Evolutionary conservation across 1,140 invertebrate genomes (phyloP), one percentile per base, ranked within the genome.

Genomic region (Saccostrea cuccullata): DNA sequence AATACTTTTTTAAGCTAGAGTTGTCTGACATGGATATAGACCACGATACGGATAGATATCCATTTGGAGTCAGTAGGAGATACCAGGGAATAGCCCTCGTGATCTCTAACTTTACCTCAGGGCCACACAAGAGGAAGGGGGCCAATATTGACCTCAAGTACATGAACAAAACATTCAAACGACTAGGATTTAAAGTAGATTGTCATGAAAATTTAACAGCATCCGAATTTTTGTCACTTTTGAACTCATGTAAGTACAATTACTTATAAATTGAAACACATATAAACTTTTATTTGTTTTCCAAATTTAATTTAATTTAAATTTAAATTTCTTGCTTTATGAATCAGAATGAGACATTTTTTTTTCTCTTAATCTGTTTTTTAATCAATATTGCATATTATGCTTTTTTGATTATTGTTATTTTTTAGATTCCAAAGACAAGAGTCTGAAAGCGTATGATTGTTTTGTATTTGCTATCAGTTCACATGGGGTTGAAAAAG

Each of bases 381-480:
- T 20, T 64, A 17, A 20, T 1, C 5, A 20, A 64, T 6, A 2
- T 6, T 17, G 58, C 17, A 60, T 20, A 20, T 20, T 6, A 64
- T 20, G 5, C 17, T 64, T 64, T 64, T 17, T 64, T 64, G 0
- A 64, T 1, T 82, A 20, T 84, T 36, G 2, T 2, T 36, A 36
- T 23, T 23, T 47, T 23, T 12, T 55, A 55, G 83, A 40, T 84
- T 40, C 40, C 8, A 84, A 84, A 17, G 20, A 55, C 15, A 47
- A 55, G 2, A 58, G 13, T 20, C 20, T 55, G 55, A 26, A 55
- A 11, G 47, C n/a, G 6, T 60, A 56, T 20, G 84, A 85, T 30
- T 85, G 84, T n/a, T 85, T 85, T 17, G 84, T 36, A 60, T 85
- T 56, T 85, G 84, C 58, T 36, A 85, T 85, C 55, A 64, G 84